Percentiles rank a stretch among this genome's conserved stretches.
Conservation (phyloP, 1,140 invertebrate genomes). For the Popillia japonica region DNA sequence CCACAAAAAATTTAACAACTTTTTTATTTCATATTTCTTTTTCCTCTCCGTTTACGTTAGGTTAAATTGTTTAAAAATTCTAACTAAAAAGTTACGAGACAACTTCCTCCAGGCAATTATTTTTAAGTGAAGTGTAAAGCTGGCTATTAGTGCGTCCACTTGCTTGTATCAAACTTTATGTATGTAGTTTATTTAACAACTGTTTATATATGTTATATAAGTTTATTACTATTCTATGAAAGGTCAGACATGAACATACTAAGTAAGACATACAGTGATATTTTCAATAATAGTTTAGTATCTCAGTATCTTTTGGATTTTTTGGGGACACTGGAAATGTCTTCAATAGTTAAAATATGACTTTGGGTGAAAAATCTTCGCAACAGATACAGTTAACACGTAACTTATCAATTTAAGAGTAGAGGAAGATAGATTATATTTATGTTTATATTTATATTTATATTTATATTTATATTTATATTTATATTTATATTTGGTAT, state of each 20-base stretch:
- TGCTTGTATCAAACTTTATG: background rate
- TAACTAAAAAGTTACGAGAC: background rate
- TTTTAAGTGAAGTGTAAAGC: background rate
- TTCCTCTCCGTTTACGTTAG: background rate
- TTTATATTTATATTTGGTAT: too few species aligned
- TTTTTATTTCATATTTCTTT: background rate
- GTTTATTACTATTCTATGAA: background rate
- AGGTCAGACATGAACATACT: background rate
- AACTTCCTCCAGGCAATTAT: background rate
- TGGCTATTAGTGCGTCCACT: background rate
- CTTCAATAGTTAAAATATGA: too few species aligned
- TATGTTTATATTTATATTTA: too few species aligned
- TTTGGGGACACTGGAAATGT: too few species aligned
- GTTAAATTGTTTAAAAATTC: slow-evolving; percentile 7
- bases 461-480: too few species aligned
- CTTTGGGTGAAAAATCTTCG: too few species aligned
- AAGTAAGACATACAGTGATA: background rate
- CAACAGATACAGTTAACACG: too few species aligned
- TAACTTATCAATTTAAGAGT: too few species aligned
- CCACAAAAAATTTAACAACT: slow-evolving; percentile 19
- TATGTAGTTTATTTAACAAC: slow-evolving; percentile 7
- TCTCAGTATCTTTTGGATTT: too few species aligned
- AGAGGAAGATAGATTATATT: too few species aligned
- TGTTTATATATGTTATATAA: background rate
- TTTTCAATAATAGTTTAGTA: too few species aligned